Percentiles rank a stretch among this genome's conserved stretches.
Evolutionary conservation across 2,113 vertebrate species (phyloP).

Genomic region (Pteropus alecto): DNA sequence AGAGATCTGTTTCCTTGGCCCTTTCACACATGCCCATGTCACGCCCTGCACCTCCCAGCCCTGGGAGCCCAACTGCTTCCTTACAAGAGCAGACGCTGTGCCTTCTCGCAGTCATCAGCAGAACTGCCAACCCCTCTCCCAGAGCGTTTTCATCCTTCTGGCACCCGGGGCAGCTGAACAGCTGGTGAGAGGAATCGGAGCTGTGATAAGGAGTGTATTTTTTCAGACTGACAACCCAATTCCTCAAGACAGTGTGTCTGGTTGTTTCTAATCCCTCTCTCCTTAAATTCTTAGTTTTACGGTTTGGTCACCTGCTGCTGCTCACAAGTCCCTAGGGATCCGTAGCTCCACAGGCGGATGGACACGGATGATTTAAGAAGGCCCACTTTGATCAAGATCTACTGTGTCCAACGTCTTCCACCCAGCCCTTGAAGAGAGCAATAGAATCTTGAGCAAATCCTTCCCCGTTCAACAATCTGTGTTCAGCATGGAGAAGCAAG

Average conservation of each 20-base stretch:
- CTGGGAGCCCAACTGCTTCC: constrained; percentile 51
- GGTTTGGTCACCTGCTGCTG: background rate
- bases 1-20: constrained; percentile 16
- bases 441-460: background rate
- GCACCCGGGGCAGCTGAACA: constrained; percentile 78
- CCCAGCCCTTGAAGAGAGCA: background rate
- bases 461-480: too few relatives aligned
- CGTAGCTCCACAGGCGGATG: background rate
- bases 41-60: background rate
- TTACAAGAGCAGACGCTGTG: constrained; percentile 70
- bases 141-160: constrained; percentile 76
- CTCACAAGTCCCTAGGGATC: background rate
- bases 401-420: fast-evolving
- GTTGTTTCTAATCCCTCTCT: constrained; percentile 58
- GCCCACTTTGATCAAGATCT: background rate
- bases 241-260: constrained; percentile 66
- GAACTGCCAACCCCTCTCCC: constrained; percentile 81
- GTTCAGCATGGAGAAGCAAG: fast-evolving
- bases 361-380: background rate
- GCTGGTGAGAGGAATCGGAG: constrained; percentile 74
- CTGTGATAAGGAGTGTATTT: constrained; percentile 60
- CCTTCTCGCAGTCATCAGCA: constrained; percentile 78
- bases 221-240: constrained; percentile 74
- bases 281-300: constrained; percentile 37
- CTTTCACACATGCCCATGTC: background rate